Conservation (phyloP, 2,113 vertebrate species). For the Genyomyrus donnyi region DNA sequence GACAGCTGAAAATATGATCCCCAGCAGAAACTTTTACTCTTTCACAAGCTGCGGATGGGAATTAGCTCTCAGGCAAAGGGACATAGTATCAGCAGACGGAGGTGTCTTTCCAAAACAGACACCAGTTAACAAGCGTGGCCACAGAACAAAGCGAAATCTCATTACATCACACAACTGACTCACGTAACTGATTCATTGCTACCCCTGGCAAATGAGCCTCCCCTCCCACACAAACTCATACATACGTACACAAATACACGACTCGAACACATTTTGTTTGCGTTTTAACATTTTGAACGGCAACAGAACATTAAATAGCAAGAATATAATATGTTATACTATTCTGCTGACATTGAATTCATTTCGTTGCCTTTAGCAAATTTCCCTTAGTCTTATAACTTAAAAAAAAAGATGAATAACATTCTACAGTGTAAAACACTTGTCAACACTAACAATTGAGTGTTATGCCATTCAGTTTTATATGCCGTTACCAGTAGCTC, state of each 20-base stretch:
- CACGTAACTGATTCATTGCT: neutral
- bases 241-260: neutral
- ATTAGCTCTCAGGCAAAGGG: neutral
- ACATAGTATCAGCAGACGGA: neutral
- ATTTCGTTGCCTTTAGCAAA: neutral
- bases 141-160: neutral
- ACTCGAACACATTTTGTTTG: neutral
- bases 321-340: neutral
- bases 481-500: neutral
- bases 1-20: neutral
- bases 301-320: neutral
- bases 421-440: neutral
- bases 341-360: no score
- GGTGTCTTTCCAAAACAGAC: neutral
- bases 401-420: neutral
- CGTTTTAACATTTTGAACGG: neutral
- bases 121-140: neutral
- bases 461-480: neutral
- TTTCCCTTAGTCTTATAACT: neutral
- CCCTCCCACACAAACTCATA: neutral
- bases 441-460: neutral
- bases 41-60: neutral
- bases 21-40: neutral
- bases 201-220: neutral
- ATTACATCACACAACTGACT: conserved; percentile 7